A percentile compares a stretch with the other conserved stretches of the same genome.
Evolutionary conservation across 2,113 vertebrate genomes (phyloP).

Genomic region (Leptodactylus fuscus): DNA sequence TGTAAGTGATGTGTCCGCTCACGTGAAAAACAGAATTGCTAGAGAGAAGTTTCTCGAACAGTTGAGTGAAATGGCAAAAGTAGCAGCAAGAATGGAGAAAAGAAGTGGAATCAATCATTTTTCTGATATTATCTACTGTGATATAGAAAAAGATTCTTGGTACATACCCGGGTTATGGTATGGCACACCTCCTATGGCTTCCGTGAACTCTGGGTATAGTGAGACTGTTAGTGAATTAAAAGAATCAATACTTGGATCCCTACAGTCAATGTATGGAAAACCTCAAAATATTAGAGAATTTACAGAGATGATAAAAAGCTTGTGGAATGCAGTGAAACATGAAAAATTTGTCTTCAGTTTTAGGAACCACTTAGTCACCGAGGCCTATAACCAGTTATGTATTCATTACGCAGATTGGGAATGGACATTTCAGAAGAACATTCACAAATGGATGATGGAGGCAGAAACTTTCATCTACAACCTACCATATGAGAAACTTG

Average conservation of each 20-base stretch:
- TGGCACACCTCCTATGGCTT: conserved; percentile 68
- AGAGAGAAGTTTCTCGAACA: conserved; percentile 70
- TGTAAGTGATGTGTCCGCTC: conserved; percentile 71
- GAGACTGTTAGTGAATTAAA: conserved; percentile 71
- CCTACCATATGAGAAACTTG: conserved; percentile 28
- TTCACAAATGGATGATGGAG: conserved; percentile 67
- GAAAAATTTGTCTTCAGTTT: conserved; percentile 60
- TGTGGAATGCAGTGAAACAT: conserved; percentile 62
- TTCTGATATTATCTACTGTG: conserved; percentile 58
- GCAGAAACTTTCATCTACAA: conserved; percentile 65
- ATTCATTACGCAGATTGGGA: conserved; percentile 66
- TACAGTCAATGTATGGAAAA: conserved; percentile 53
- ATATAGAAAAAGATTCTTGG: conserved; percentile 64
- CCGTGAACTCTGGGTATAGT: conserved; percentile 69
- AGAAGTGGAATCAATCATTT: conserved; percentile 64
- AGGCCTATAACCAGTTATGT: conserved; percentile 59
- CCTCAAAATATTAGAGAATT: conserved; percentile 67
- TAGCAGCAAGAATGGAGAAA: conserved; percentile 74
- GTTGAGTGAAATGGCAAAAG: conserved; percentile 72
- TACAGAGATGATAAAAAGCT: conserved; percentile 65
- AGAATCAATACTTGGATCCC: conserved; percentile 67
- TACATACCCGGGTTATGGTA: conserved; percentile 71
- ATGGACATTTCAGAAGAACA: conserved; percentile 63
- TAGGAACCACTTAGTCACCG: conserved; percentile 49
- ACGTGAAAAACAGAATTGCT: conserved; percentile 72